These are phyloP conservation scores for Atrina japonica DNA, from an alignment of 2,888 invertebrate species.

Conservation along the genomic window DNA sequence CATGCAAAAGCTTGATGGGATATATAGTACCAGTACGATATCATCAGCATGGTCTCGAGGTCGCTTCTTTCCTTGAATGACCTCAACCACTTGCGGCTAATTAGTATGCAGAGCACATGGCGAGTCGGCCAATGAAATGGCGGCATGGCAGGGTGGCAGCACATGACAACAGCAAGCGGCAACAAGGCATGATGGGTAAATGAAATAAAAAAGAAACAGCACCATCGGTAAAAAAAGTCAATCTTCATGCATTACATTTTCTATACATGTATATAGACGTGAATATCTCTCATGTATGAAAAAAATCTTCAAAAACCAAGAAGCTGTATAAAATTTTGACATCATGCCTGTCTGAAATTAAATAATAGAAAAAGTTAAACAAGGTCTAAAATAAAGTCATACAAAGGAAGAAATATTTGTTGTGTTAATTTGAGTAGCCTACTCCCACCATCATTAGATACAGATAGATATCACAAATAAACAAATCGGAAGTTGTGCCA, in stretches of 20 bases:
- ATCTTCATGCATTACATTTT: constrained; percentile 72
- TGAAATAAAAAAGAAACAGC: constrained; percentile 79
- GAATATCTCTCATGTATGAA: constrained; percentile 37
- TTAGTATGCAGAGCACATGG: constrained; percentile 80
- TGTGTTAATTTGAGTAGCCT: constrained; percentile 4
- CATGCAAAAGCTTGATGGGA: constrained; percentile 77
- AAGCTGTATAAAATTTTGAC: constrained; percentile 22
- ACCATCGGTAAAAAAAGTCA: constrained; percentile 77
- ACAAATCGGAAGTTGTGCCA: constrained; percentile 5
- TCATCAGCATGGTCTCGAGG: constrained; percentile 92
- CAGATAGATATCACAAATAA: no score
- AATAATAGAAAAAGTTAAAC: constrained; percentile 17
- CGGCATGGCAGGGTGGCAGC: constrained; percentile 81
- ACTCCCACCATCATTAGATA: constrained; percentile 22
- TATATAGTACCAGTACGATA: constrained; percentile 94
- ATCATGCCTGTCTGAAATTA: constrained; percentile 39
- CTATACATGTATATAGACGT: constrained; percentile 34
- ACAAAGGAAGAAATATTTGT: constrained; percentile 12
- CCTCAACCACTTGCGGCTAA: constrained; percentile 81
- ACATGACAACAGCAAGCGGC: constrained; percentile 82
- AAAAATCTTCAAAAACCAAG: constrained; percentile 31
- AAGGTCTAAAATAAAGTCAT: constrained; percentile 12
- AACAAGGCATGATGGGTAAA: constrained; percentile 81
- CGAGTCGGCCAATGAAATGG: constrained; percentile 79
- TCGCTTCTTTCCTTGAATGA: constrained; percentile 95